Percentiles rank a stretch among this genome's conserved stretches.
Evolutionary conservation across 2,113 vertebrate genomes (phyloP).

Genomic region (Platichthys flesus): DNA sequence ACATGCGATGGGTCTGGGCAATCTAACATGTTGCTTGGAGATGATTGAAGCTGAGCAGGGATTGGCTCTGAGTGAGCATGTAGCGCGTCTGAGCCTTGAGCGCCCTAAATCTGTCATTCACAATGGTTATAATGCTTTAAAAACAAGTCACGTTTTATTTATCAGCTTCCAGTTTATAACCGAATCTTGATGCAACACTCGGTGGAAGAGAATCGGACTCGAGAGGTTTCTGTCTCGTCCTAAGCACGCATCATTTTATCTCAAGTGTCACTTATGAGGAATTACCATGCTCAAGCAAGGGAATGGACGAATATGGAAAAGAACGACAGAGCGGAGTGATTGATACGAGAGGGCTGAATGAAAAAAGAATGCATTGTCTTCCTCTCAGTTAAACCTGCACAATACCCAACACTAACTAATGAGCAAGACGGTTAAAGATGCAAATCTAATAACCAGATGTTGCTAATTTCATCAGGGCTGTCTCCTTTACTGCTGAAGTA

Average conservation of each 20-base stretch:
- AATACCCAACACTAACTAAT: slow-evolving; percentile 34
- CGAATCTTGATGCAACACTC: slow-evolving; percentile 17
- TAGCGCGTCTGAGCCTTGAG: slow-evolving; percentile 27
- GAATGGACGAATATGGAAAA: slow-evolving; percentile 18
- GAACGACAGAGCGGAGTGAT: slow-evolving; percentile 2
- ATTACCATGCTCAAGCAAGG: slow-evolving; percentile 25
- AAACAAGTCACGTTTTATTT: slow-evolving; percentile 59
- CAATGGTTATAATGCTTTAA: slow-evolving; percentile 44
- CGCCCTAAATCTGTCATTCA: slow-evolving; percentile 64
- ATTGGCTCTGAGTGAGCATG: slow-evolving; percentile 28
- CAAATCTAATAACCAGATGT: slow-evolving; percentile 61
- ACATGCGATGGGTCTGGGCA: slow-evolving; percentile 37
- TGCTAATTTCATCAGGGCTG: slow-evolving; percentile 55
- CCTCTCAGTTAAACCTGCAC: slow-evolving; percentile 36
- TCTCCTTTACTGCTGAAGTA: slow-evolving; percentile 24
- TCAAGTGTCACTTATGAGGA: slow-evolving; percentile 50
- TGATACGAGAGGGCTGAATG: slow-evolving; percentile 34
- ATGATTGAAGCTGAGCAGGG: slow-evolving; percentile 58
- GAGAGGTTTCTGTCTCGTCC: slow-evolving; percentile 26
- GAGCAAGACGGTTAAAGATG: slow-evolving; percentile 49
- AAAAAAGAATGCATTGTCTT: slow-evolving; percentile 33
- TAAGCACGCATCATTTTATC: slow-evolving; percentile 37
- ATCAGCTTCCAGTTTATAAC: slow-evolving; percentile 49
- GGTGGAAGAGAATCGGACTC: slow-evolving; percentile 11
- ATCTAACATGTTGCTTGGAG: slow-evolving; percentile 51